phyloP scores from a whole-genome alignment of 2,113 vertebrate species.

The Marmota monax region DNA sequence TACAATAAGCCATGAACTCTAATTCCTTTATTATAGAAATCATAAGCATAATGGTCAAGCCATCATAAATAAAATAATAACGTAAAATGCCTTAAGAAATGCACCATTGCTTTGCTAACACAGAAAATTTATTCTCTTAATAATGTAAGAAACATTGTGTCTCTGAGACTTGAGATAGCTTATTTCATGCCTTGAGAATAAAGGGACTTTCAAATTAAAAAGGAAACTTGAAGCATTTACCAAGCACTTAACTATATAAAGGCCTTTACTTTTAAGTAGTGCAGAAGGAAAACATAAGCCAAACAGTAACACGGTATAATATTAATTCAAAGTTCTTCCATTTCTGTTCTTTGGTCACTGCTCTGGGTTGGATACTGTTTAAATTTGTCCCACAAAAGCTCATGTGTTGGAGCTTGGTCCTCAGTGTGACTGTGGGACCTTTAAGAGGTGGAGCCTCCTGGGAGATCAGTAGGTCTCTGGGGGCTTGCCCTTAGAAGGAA shows the following conservation, averaged over 20 bases:
- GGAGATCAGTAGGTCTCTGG: not conserved
- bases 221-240: not conserved
- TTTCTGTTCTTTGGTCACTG: not conserved
- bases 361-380: not conserved
- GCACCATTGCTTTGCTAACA: not conserved
- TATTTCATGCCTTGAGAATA: conserved; percentile 36
- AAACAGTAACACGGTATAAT: not conserved
- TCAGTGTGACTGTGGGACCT: too few species aligned
- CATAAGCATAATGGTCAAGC: not conserved
- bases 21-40: not conserved
- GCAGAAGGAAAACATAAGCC: not conserved
- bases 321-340: not conserved
- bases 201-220: conserved; percentile 15
- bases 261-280: not conserved
- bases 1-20: not conserved
- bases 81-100: not conserved
- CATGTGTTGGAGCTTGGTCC: not conserved
- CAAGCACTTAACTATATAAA: not conserved
- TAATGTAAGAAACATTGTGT: conserved; percentile 40
- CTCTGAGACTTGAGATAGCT: not conserved
- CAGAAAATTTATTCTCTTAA: not conserved
- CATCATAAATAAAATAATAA: conserved; percentile 29
- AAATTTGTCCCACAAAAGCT: not conserved
- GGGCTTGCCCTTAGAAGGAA: not conserved
- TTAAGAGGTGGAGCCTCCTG: not conserved